phyloP scores from a whole-genome alignment of 2,888 invertebrate species.

The Unio delphinus region DNA sequence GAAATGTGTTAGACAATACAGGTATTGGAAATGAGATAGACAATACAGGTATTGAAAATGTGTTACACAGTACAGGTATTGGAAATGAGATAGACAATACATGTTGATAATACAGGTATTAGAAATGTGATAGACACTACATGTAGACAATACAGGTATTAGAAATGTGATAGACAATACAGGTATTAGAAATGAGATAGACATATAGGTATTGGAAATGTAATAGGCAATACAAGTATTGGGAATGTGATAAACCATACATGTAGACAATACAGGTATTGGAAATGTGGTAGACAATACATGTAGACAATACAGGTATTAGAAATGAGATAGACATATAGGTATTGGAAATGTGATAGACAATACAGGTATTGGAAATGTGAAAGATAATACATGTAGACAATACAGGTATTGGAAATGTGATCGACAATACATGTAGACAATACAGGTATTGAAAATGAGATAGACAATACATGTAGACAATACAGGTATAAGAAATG shows the following conservation, averaged over 20 bases:
- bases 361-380: no score
- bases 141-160: conserved; percentile 86
- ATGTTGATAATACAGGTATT: no score
- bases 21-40: no score
- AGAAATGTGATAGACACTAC: no score
- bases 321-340: conserved; percentile 86
- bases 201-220: no score
- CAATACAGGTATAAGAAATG: not conserved
- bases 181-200: conserved; percentile 72
- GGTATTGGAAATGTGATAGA: conserved; percentile 72
- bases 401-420: conserved; percentile 1
- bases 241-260: conserved; percentile 80
- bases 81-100: no score
- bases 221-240: not conserved
- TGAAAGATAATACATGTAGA: no score
- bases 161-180: conserved; percentile 1
- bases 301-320: conserved; percentile 72
- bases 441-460: conserved; percentile 78
- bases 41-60: no score
- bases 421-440: conserved; percentile 97
- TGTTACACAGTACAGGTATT: no score
- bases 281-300: conserved; percentile 3
- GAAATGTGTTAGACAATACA: no score
- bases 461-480: no score
- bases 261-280: conserved; percentile 89